phyloP scores from a whole-genome alignment of 2,113 vertebrate species.

The Coreoperca whiteheadi region DNA sequence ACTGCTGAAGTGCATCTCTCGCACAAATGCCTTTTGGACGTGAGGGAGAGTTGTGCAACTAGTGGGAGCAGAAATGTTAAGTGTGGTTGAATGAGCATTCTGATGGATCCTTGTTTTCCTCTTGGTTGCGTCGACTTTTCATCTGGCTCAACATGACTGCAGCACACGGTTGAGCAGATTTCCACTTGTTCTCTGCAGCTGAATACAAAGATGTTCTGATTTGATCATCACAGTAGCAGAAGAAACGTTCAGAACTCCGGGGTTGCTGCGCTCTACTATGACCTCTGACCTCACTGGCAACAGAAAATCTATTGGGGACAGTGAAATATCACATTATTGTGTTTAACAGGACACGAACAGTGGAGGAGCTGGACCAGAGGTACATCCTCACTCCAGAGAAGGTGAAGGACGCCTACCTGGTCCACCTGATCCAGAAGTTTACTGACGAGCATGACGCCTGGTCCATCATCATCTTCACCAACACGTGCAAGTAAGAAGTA shows the following conservation, averaged over 20 bases:
- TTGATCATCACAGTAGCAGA: background rate
- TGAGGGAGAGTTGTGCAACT: background rate
- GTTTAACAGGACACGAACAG: constrained; percentile 87
- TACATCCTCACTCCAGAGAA: constrained; percentile 94
- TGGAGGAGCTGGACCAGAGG: constrained; percentile 92
- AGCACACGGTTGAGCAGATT: background rate
- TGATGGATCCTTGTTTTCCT: background rate
- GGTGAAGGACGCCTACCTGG: constrained; percentile 93
- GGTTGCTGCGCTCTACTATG: background rate
- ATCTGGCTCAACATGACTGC: background rate
- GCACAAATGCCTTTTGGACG: background rate
- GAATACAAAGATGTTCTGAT: background rate
- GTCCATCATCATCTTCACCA: constrained; percentile 96
- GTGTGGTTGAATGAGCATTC: background rate
- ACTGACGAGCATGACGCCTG: constrained; percentile 93
- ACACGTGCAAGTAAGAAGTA: constrained; percentile 94
- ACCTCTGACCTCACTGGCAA: background rate
- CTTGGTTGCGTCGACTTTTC: background rate
- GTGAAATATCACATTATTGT: background rate
- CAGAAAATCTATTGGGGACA: background rate
- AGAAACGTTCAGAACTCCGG: background rate
- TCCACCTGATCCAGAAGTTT: constrained; percentile 93
- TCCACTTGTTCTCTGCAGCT: background rate
- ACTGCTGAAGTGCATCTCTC: background rate
- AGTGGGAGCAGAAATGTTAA: background rate